Conservation (phyloP, 2,113 vertebrate genomes). For the Apodemus sylvaticus region DNA sequence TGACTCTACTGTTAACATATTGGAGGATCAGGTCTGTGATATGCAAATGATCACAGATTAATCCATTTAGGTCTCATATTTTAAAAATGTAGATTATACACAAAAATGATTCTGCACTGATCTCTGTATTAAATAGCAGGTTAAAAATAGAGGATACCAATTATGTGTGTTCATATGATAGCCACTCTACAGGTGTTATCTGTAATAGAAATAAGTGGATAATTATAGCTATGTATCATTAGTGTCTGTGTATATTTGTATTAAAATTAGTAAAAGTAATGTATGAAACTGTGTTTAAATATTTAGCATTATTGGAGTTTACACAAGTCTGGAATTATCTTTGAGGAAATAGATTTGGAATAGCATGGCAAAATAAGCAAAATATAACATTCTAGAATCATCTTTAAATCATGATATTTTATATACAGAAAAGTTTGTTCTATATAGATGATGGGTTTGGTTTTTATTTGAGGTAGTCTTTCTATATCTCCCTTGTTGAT, state of each 20-base stretch:
- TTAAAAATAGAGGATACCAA: constrained; percentile 12
- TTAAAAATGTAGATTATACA: neutral
- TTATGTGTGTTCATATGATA: neutral
- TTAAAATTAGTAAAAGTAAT: neutral
- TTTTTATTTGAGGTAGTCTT: neutral
- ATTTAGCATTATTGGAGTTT: neutral
- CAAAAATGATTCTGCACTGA: neutral
- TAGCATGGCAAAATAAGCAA: constrained; percentile 4
- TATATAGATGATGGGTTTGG: neutral
- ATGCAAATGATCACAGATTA: neutral
- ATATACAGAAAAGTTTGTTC: neutral
- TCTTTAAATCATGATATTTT: neutral
- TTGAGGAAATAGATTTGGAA: neutral
- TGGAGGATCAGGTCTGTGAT: neutral
- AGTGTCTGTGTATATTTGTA: neutral
- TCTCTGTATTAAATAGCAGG: neutral
- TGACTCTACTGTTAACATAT: neutral
- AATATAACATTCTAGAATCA: neutral
- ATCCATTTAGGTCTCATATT: neutral
- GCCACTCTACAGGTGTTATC: neutral
- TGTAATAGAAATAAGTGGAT: neutral
- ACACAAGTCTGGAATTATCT: neutral
- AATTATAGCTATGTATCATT: neutral
- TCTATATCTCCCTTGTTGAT: neutral
- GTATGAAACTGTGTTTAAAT: neutral